Base-by-base conservation (phyloP, 2,113 vertebrate genomes). In the Pampusana beccarii region DNA sequence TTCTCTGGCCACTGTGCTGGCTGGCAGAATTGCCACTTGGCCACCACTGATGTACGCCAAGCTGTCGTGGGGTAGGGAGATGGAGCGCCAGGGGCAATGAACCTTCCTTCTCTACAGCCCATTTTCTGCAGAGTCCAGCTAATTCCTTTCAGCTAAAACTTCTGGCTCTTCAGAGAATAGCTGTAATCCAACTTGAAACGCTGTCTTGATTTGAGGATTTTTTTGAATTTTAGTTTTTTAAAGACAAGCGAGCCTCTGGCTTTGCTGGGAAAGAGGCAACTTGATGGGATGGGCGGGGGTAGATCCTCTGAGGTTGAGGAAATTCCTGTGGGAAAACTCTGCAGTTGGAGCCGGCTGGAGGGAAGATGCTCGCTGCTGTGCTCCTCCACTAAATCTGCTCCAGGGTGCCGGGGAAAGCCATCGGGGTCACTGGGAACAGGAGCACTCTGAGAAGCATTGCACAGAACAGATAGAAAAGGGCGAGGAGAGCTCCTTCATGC, bases 321-420 rank as follows among this genome's bases (percentile, higher is more conserved):
- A 86, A 75, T 80, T 82, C 89, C 64, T 77, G 2, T 3, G 53
- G 71, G 33, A 95, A 92, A 81, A 85, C 24, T 54, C 18, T 88
- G 54, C 26, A 1, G 2, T 3, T 51, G 58, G 50, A 65, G 15
- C 11, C 1, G 4, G 26, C 33, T 24, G 44, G 54, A 73, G 29
- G 15, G 18, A 87, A 91, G 44, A 38, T 2, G 10, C 18, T 61
- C 1, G 2, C 10, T 72, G 66, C 80, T 2, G 1, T 0, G 0
- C 10, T 53, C 14, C 26, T 50, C 70, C 14, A 14, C 69, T 33
- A 38, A 12, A 31, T 25, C 50, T 69, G 26, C 64, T 77, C 4
- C 0, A 6, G 20, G 33, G 7, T 46, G 54, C 29, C 0, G 9
- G 77, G n/a, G 33, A 78, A 78, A 89, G 40, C 29, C 4, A 1